Percentiles rank a stretch among this genome's conserved stretches.
phyloP scores from a whole-genome alignment of 2,113 vertebrate genomes.

The Campylorhamphus procurvoides region DNA sequence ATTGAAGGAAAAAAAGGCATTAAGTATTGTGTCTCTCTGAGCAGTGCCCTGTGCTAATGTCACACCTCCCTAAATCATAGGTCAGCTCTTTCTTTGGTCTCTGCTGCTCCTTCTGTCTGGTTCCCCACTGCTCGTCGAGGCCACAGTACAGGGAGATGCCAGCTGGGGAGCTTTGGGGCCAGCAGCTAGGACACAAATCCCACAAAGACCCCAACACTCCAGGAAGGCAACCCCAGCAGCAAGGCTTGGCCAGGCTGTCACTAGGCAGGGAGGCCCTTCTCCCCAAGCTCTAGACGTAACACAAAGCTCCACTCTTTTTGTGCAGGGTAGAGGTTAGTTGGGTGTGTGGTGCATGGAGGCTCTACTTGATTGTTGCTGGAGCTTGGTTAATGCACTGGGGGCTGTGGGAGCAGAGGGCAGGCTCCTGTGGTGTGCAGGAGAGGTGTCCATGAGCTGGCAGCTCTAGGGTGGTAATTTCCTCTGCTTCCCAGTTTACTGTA shows the following conservation, averaged over 20 bases:
- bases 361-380: not conserved
- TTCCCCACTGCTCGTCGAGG: not conserved
- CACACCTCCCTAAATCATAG: not conserved
- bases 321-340: not conserved
- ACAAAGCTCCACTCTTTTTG: not conserved
- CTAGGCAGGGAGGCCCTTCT: not conserved
- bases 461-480: not conserved
- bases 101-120: not conserved
- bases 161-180: not conserved
- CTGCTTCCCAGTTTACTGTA: not conserved
- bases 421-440: not conserved
- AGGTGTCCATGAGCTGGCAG: not conserved
- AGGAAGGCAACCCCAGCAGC: not conserved
- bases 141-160: not conserved
- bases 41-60: not conserved
- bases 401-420: not conserved
- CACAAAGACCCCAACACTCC: not conserved
- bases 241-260: not conserved
- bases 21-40: not conserved
- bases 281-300: not conserved
- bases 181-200: rapidly evolving
- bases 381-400: not conserved
- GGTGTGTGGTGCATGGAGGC: not conserved
- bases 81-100: not conserved
- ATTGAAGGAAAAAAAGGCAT: not conserved